phyloP scores from a whole-genome alignment of 2,113 vertebrate species.

The Amphilophus citrinellus region DNA sequence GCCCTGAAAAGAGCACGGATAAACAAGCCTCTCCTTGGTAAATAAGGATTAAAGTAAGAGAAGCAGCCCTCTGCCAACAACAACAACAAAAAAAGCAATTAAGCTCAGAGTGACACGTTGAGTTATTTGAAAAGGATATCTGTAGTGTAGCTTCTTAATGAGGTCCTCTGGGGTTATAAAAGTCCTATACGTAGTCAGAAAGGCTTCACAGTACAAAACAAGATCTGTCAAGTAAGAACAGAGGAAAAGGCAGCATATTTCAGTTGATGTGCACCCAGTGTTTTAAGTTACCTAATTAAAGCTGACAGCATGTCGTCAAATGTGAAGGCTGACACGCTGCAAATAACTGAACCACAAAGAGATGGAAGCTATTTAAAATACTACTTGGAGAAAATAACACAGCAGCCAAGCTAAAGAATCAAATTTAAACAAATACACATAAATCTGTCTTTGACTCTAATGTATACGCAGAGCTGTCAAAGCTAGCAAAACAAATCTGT shows the following conservation, averaged over 20 bases:
- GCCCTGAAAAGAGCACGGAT: conserved; percentile 10
- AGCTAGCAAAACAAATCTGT: conserved; percentile 9
- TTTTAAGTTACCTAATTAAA: conserved; percentile 31
- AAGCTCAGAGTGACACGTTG: conserved; percentile 21
- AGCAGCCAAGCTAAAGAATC: conserved; percentile 10
- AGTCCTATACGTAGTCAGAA: conserved; percentile 97
- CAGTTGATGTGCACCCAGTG: conserved; percentile 21
- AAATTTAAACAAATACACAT: background rate
- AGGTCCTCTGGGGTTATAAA: conserved; percentile 97
- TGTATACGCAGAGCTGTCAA: conserved; percentile 11
- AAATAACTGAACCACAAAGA: conserved; percentile 21
- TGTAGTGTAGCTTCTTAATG: conserved; percentile 97
- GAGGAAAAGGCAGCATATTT: conserved; percentile 6
- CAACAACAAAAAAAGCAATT: background rate
- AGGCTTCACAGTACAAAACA: conserved; percentile 98
- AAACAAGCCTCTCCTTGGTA: conserved; percentile 19
- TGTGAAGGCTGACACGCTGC: conserved; percentile 18
- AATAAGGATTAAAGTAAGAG: conserved; percentile 22
- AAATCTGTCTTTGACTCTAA: background rate
- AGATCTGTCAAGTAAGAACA: conserved; percentile 82
- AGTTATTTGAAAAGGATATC: conserved; percentile 90
- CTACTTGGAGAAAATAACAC: background rate
- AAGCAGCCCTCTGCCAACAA: conserved; percentile 16
- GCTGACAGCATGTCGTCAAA: conserved; percentile 32
- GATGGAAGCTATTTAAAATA: conserved; percentile 20